phyloP scores from a whole-genome alignment of 2,113 vertebrate species.

The Takifugu flavidus region DNA sequence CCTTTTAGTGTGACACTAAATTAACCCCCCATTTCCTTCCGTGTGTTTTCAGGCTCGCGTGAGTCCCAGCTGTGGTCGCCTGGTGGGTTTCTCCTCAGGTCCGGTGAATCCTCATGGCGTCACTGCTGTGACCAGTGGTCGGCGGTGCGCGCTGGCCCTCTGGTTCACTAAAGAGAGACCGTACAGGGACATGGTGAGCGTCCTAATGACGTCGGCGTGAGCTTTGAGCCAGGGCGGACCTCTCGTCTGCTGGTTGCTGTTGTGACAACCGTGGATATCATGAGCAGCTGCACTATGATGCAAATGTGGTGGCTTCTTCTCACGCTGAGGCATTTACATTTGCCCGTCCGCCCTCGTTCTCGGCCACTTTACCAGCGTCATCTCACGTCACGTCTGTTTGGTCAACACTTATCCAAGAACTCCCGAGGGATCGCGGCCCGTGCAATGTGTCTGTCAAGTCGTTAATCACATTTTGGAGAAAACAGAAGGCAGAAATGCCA shows the following conservation, averaged over 20 bases:
- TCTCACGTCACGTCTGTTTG: not conserved
- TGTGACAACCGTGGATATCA: slow-evolving; percentile 18
- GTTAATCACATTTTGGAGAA: no score
- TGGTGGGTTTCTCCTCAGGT: slow-evolving; percentile 91
- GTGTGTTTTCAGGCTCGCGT: slow-evolving; percentile 80
- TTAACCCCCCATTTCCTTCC: not conserved
- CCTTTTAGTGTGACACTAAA: not conserved
- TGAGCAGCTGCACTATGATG: slow-evolving; percentile 42
- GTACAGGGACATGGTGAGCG: slow-evolving; percentile 88
- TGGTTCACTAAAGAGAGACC: slow-evolving; percentile 90
- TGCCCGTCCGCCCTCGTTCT: not conserved
- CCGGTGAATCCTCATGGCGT: slow-evolving; percentile 92
- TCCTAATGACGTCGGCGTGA: not conserved
- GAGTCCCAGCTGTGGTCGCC: slow-evolving; percentile 86
- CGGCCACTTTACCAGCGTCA: not conserved
- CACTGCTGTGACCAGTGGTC: slow-evolving; percentile 83
- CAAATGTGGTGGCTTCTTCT: slow-evolving; percentile 49
- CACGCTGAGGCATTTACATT: slow-evolving; percentile 18
- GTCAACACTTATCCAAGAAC: not conserved
- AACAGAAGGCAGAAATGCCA: no score
- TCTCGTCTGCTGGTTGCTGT: slow-evolving; percentile 6
- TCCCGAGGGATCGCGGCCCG: no score
- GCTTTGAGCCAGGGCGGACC: slow-evolving; percentile 2
- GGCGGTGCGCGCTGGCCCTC: slow-evolving; percentile 85
- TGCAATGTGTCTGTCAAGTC: no score